A percentile compares a stretch with the other conserved stretches of the same genome.
Evolutionary conservation across 2,797 vertebrate genomes (phyloP).

Genomic region (Malurus leucopterus): DNA sequence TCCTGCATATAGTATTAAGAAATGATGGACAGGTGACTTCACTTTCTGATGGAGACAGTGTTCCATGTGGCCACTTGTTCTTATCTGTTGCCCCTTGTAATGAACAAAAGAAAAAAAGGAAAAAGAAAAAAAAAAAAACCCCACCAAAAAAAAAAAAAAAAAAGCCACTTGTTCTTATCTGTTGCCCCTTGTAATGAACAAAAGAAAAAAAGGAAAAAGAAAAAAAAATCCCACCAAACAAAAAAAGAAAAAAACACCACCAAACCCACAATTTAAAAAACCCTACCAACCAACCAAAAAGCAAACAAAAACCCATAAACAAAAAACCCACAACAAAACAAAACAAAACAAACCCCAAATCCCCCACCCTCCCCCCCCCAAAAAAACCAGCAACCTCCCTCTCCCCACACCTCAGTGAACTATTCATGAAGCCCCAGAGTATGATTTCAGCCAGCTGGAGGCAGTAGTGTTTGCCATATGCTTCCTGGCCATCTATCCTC

Average conservation of each 20-base stretch:
- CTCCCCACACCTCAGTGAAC: background rate
- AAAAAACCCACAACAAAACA: background rate
- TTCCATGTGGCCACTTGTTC: background rate
- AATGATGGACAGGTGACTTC: background rate
- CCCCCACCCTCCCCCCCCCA: background rate
- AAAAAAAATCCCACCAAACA: background rate
- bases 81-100: background rate
- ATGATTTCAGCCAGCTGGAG: fast-evolving
- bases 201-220: background rate
- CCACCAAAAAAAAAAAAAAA: background rate
- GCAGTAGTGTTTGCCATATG: background rate
- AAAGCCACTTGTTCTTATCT: background rate
- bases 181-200: background rate
- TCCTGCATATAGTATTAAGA: background rate
- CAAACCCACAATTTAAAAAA: background rate
- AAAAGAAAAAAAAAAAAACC: background rate
- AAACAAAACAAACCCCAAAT: background rate
- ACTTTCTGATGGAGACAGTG: background rate
- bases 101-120: background rate
- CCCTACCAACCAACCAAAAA: background rate
- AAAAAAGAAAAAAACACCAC: background rate
- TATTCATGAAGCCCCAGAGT: background rate
- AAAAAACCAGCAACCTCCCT: background rate
- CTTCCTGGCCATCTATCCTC: background rate
- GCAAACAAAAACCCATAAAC: background rate